These are phyloP conservation scores for Ethmia dodecea DNA, from an alignment of 2,888 invertebrate species.

Conservation along the genomic window DNA sequence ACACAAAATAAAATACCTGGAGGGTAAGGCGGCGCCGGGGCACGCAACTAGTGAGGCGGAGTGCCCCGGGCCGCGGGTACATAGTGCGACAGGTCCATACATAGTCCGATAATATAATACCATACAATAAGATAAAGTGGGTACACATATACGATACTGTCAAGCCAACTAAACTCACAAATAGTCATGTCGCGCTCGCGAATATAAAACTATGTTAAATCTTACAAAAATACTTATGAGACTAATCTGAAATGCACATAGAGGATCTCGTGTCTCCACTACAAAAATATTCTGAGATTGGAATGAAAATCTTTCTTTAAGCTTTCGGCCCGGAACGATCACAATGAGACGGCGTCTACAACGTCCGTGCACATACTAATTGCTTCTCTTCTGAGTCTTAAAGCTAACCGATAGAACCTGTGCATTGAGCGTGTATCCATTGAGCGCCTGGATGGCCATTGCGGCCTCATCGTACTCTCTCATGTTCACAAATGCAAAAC, in stretches of 20 bases:
- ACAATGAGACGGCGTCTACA: slow-evolving; percentile 58
- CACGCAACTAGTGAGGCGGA: slow-evolving; percentile 34
- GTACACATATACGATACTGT: slow-evolving; percentile 74
- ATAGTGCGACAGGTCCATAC: slow-evolving; percentile 71
- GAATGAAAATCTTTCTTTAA: slow-evolving; percentile 71
- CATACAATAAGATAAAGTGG: slow-evolving; percentile 70
- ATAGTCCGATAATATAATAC: slow-evolving; percentile 73
- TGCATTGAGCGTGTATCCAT: slow-evolving; percentile 75
- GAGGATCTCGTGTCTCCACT: slow-evolving; percentile 72
- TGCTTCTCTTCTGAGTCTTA: slow-evolving; percentile 75
- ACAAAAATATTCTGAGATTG: slow-evolving; percentile 77
- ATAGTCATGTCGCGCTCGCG: slow-evolving; percentile 74
- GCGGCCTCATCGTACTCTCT: slow-evolving; percentile 75
- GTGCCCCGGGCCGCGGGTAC: slow-evolving; percentile 41
- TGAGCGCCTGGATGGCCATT: slow-evolving; percentile 73
- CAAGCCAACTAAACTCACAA: slow-evolving; percentile 72
- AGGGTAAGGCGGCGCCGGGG: slow-evolving; percentile 48
- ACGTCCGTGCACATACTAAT: slow-evolving; percentile 62
- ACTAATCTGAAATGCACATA: slow-evolving; percentile 76
- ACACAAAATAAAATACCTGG: slow-evolving; percentile 76
- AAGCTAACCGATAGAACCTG: slow-evolving; percentile 77
- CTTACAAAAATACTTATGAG: slow-evolving; percentile 77
- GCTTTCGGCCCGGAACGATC: slow-evolving; percentile 64
- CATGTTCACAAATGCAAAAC: slow-evolving; percentile 75
- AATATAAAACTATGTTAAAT: slow-evolving; percentile 73